Evolutionary conservation across 2,113 vertebrate species (phyloP), one percentile per base, ranked within the genome.

Genomic region (Microcebus tavaratra): DNA sequence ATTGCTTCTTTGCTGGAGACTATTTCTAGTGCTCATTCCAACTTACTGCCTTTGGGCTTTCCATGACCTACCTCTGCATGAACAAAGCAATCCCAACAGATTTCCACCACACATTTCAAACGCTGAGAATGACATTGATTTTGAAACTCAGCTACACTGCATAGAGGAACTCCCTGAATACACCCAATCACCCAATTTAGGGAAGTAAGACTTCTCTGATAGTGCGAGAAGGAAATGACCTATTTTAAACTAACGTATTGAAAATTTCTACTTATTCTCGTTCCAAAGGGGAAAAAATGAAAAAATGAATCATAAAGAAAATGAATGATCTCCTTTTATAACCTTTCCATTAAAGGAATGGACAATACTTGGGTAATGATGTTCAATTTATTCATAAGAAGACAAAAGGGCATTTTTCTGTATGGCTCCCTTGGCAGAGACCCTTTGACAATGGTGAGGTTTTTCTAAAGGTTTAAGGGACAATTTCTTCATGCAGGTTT

Each of bases 311-410:
- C 85, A 79, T 67, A 95, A 96, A 85, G 85, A 94, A 92, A 97
- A 90, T 80, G 79, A 95, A 91, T 17, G 5, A 79, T 93, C 76
- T 91, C 65, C 65, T 86, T 72, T 83, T 90, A n/a, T 83, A 83
- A 96, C 25, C 61, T 59, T 80, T 91, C 73, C 73, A 65, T 94
- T 96, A 96, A 90, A 88, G 57, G 39, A 80, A 97, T 36, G 86
- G 72, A 91, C 36, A 84, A 48, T 76, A 63, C 81, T 79, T 97
- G 75, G 55, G 68, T 87, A 81, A 95, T 95, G 76, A 89, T 73
- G 45, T 97, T 97, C 95, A 98, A 96, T 98, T 97, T 97, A 98
- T 97, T 98, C 98, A 96, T 88, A 91, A 97, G 98, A 98, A 98
- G 97, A 13, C 93, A 97, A 96, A 90, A 97, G 96, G 94, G 93